A percentile compares a stretch with the other conserved stretches of the same genome.
Conservation (phyloP, 2,888 invertebrate genomes). For the Himalopsyche tibetana region DNA sequence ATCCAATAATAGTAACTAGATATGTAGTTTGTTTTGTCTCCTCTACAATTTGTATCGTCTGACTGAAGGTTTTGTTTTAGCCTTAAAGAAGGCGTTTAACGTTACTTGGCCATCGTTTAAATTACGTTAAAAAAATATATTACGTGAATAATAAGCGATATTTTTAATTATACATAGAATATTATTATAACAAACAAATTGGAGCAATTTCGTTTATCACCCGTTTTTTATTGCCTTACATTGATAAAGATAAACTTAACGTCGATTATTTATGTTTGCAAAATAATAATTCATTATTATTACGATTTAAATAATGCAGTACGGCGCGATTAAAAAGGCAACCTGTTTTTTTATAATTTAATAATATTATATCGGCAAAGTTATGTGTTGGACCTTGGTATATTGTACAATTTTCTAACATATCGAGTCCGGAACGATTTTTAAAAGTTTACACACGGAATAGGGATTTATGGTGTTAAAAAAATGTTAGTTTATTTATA, state of each 20-base stretch:
- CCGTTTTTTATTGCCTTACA: constrained; percentile 50
- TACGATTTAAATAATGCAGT: constrained; percentile 35
- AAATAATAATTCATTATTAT: constrained; percentile 9
- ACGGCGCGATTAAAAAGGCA: background rate
- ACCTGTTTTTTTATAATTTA: background rate
- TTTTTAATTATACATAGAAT: background rate
- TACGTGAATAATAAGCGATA: too few species aligned
- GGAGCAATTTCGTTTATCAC: constrained; percentile 47
- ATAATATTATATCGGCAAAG: constrained; percentile 4
- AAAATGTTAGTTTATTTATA: too few species aligned
- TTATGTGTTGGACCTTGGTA: constrained; percentile 2
- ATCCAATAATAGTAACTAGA: too few species aligned
- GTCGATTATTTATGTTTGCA: constrained; percentile 39
- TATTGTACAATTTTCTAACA: background rate
- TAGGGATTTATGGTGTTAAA: too few species aligned
- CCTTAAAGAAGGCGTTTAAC: too few species aligned
- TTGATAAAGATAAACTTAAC: constrained; percentile 50
- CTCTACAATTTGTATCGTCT: too few species aligned
- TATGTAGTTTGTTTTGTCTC: too few species aligned
- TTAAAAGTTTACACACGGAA: background rate
- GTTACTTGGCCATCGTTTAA: too few species aligned
- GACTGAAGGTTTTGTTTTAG: too few species aligned
- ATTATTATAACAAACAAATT: constrained; percentile 48
- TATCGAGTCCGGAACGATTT: background rate
- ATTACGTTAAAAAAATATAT: too few species aligned